Conservation (phyloP, 2,797 vertebrate genomes). For the Amniataba percoides region DNA sequence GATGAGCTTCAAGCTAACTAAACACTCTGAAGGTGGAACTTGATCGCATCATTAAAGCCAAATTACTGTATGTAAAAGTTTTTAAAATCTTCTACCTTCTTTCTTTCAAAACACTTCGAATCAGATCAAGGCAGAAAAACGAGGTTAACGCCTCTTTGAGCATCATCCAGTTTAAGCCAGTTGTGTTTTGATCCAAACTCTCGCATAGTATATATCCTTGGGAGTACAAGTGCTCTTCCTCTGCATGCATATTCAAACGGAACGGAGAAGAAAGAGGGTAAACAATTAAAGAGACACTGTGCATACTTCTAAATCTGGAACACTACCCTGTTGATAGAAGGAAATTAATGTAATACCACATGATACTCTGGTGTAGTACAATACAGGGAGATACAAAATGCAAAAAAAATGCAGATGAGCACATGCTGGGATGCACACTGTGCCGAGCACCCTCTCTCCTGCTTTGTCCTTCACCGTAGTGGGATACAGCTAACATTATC, state of each 20-base stretch:
- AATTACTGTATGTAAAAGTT: conserved; percentile 46
- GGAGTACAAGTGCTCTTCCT: conserved; percentile 79
- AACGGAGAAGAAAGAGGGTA: conserved; percentile 65
- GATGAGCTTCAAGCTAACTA: neutral
- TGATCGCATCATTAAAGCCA: conserved; percentile 32
- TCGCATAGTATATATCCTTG: conserved; percentile 78
- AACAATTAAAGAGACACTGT: conserved; percentile 77
- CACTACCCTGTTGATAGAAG: conserved; percentile 48
- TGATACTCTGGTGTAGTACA: conserved; percentile 21
- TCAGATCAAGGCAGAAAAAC: conserved; percentile 73
- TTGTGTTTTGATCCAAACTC: conserved; percentile 75
- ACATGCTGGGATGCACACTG: conserved; percentile 23
- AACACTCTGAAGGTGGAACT: neutral
- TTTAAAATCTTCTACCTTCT: conserved; percentile 54
- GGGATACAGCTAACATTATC: conserved; percentile 37
- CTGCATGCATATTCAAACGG: conserved; percentile 79
- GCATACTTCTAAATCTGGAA: conserved; percentile 57
- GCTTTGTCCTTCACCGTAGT: conserved; percentile 32
- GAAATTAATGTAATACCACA: conserved; percentile 45
- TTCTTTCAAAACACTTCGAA: conserved; percentile 53
- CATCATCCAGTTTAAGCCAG: conserved; percentile 68
- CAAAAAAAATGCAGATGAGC: conserved; percentile 33
- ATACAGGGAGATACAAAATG: conserved; percentile 10
- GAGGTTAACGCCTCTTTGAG: conserved; percentile 77
- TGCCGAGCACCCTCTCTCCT: neutral